Conservation (phyloP, 2,888 invertebrate species). For the Macrophya annulata region DNA sequence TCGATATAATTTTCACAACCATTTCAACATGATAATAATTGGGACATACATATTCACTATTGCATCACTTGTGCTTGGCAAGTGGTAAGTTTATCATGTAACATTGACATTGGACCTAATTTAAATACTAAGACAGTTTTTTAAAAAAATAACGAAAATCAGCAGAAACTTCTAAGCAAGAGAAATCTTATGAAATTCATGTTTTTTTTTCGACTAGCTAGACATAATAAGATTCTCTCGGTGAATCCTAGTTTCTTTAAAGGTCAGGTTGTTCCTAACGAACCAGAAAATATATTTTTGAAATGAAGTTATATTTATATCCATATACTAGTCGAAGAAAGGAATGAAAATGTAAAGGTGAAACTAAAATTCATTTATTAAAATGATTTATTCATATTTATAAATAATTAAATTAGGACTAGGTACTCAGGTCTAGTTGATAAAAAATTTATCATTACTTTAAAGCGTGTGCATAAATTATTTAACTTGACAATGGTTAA, state of each 20-base stretch:
- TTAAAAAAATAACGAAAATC: not conserved
- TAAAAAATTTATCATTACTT: not conserved
- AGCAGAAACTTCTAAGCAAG: not conserved
- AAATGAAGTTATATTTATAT: not conserved
- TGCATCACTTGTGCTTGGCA: constrained; percentile 42
- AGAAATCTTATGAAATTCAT: not conserved
- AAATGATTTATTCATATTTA: not conserved
- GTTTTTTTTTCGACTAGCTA: not conserved
- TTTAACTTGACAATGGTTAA: constrained; percentile 37
- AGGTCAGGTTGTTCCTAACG: no score
- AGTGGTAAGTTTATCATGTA: constrained; percentile 52
- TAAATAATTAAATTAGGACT: not conserved
- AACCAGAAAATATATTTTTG: no score
- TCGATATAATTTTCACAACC: constrained; percentile 19
- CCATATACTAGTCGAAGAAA: not conserved
- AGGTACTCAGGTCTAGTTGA: constrained; percentile 1
- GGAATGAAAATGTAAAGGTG: not conserved
- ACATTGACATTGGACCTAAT: constrained; percentile 53
- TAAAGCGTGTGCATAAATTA: not conserved
- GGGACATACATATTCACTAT: not conserved
- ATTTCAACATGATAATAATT: constrained; percentile 33
- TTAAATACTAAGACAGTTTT: not conserved
- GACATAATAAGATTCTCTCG: not conserved
- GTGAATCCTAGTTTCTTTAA: not conserved
- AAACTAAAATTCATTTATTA: not conserved